Evolutionary conservation across 2,888 invertebrate genomes (phyloP).

Genomic region (Panopea generosa): DNA sequence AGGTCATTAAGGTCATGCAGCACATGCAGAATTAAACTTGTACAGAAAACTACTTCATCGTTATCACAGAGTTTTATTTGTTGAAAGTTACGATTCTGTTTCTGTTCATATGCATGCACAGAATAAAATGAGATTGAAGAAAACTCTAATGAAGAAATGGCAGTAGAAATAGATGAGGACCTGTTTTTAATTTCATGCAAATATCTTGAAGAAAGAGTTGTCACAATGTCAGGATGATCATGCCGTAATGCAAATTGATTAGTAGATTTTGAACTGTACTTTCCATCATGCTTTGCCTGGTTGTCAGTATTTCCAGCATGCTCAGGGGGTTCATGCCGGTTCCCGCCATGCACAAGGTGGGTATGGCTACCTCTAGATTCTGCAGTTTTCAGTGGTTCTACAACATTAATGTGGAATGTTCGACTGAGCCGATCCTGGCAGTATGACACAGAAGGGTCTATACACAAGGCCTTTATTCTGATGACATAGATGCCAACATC

Average conservation of each 20-base stretch:
- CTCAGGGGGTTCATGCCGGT: conserved; percentile 22
- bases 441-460: conserved; percentile 27
- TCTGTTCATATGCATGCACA: neutral
- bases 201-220: neutral
- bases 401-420: conserved; percentile 51
- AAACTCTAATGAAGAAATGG: neutral
- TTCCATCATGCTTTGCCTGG: conserved; percentile 36
- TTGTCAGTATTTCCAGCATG: conserved; percentile 39
- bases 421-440: conserved; percentile 54
- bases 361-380: conserved; percentile 52
- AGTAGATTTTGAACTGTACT: conserved; percentile 19
- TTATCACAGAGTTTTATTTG: conserved; percentile 7
- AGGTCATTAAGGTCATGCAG: conserved; percentile 7
- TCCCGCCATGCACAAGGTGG: conserved; percentile 46
- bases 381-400: conserved; percentile 48
- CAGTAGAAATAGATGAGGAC: neutral
- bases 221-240: conserved; percentile 1
- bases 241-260: conserved; percentile 6
- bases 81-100: too few relatives aligned
- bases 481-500: conserved; percentile 47
- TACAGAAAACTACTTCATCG: conserved; percentile 28
- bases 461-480: conserved; percentile 47
- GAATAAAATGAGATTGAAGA: neutral
- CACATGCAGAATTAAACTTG: conserved; percentile 42
- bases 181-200: conserved; percentile 8